Conservation (phyloP, 2,888 invertebrate species). For the Agrochola lychnidis region DNA sequence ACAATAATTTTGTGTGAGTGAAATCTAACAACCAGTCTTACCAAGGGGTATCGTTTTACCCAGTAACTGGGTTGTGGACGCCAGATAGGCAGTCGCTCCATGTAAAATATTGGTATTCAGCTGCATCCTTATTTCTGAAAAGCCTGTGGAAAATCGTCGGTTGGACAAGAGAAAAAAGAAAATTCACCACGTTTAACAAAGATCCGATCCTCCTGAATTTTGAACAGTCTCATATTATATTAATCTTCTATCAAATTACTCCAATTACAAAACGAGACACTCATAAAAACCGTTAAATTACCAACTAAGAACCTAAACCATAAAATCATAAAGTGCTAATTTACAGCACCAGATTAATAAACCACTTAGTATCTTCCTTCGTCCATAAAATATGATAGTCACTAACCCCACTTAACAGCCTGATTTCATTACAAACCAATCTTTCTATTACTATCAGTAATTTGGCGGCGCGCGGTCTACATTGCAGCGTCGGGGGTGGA, state of each 20-base stretch:
- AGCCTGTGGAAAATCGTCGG: too few relatives aligned
- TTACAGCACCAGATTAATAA: slow-evolving; percentile 9
- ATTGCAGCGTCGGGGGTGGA: slow-evolving; percentile 24
- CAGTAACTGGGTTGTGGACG: too few relatives aligned
- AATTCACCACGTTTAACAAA: too few relatives aligned
- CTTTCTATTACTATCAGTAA: slow-evolving; percentile 54
- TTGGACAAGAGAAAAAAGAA: too few relatives aligned
- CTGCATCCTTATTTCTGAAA: too few relatives aligned
- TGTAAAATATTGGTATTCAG: too few relatives aligned
- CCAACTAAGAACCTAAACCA: neutral
- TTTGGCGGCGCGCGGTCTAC: slow-evolving; percentile 33
- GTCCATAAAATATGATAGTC: slow-evolving; percentile 17
- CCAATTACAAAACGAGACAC: neutral
- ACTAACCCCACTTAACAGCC: slow-evolving; percentile 19
- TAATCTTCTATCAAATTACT: neutral
- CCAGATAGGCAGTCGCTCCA: too few relatives aligned
- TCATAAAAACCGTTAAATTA: neutral
- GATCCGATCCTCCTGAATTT: too few relatives aligned
- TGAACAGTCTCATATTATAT: too few relatives aligned
- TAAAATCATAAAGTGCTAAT: slow-evolving; percentile 5
- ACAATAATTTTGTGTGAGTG: neutral
- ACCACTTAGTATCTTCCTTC: neutral
- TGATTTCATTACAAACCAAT: slow-evolving; percentile 54
- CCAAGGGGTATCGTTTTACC: too few relatives aligned
- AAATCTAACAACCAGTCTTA: too few relatives aligned